phyloP scores from a whole-genome alignment of 2,797 vertebrate species.

The Scomberomorus guttatus region DNA sequence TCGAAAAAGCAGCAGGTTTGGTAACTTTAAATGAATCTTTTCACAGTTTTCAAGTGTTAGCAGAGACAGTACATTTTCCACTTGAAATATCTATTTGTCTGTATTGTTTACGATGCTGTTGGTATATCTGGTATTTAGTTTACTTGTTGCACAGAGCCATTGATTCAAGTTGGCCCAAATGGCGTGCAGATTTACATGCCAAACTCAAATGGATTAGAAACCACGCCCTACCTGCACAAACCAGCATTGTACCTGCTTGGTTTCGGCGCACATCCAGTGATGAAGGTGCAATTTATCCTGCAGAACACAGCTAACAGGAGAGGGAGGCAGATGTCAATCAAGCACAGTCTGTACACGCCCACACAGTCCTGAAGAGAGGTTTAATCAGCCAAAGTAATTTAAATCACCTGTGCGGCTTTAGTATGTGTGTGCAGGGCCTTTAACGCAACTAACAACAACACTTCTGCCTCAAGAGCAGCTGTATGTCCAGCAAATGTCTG shows the following conservation, averaged over 20 bases:
- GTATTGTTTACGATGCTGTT: no score
- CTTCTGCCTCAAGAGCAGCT: conserved; percentile 18
- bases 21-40: conserved; percentile 21
- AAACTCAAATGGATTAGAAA: background rate
- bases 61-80: background rate
- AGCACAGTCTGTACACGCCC: background rate
- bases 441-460: conserved; percentile 9
- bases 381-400: background rate
- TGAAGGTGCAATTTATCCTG: background rate
- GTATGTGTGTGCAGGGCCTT: background rate
- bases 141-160: background rate
- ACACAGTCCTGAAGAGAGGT: background rate
- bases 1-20: no score
- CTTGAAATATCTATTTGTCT: no score
- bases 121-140: background rate
- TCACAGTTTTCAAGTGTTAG: conserved; percentile 14
- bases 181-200: background rate
- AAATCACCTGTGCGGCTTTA: background rate
- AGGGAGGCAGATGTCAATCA: background rate
- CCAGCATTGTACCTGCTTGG: background rate
- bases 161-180: background rate
- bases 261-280: background rate
- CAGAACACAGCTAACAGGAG: background rate
- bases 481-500: conserved; percentile 43
- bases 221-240: background rate